These are phyloP conservation scores for Aspidoscelis tigris DNA, from an alignment of 2,113 vertebrate species.

Conservation along the genomic window DNA sequence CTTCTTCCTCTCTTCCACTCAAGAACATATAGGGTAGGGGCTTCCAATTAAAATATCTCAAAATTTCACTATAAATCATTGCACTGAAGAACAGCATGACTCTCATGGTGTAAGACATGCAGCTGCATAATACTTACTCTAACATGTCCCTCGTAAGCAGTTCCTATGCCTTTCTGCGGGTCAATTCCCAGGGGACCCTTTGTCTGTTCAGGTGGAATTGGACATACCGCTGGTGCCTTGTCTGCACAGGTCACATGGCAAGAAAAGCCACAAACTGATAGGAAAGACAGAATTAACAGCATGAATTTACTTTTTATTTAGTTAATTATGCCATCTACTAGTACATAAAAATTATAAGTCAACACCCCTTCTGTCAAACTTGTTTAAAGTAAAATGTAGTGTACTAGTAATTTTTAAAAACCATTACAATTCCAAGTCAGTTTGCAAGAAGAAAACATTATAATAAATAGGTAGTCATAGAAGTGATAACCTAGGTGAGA, in stretches of 20 bases:
- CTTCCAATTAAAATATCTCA: neutral
- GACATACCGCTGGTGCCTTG: slow-evolving; percentile 94
- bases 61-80: slow-evolving; percentile 26
- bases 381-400: neutral
- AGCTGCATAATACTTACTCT: slow-evolving; percentile 81
- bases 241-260: slow-evolving; percentile 98
- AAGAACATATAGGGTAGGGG: neutral
- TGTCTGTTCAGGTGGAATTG: slow-evolving; percentile 94
- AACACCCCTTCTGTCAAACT: neutral
- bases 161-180: slow-evolving; percentile 94
- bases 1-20: neutral
- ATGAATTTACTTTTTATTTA: slow-evolving; percentile 21
- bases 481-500: too few species aligned
- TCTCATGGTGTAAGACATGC: neutral
- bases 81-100: neutral
- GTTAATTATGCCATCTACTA: neutral
- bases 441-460: too few species aligned
- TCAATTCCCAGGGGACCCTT: slow-evolving; percentile 96
- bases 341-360: slow-evolving; percentile 1
- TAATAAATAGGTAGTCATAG: too few species aligned
- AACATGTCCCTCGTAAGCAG: slow-evolving; percentile 94
- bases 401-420: neutral
- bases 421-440: too few species aligned
- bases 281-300: slow-evolving; percentile 27
- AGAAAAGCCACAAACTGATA: slow-evolving; percentile 93